Evolutionary conservation across 2,797 vertebrate species (phyloP), one percentile per base, ranked within the genome.

Genomic region (Coluber constrictor): DNA sequence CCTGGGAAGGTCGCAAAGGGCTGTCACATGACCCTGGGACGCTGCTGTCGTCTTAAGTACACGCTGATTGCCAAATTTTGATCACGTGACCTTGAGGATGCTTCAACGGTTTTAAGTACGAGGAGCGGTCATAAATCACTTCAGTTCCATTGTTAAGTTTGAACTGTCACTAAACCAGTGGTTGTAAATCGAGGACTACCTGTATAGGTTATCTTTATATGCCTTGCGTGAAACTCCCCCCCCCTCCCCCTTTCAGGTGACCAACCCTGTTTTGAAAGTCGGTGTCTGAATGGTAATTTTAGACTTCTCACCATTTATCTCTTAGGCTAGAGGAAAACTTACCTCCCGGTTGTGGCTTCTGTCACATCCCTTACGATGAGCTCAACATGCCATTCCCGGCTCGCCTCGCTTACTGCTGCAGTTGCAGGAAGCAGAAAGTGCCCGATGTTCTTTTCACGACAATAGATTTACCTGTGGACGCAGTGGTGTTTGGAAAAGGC

Each of bases 311-410:
- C 9, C 90, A 59, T 94, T 96, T 90, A 95, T 96, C 94, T 60
- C 37, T 91, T 97, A 99, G 99, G 97, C 97, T 98, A 95, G 99
- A 99, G 93, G 99, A 99, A 92, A 96, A 97, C 1, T 98, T 98
- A 54, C 98, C 98, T 83, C 97, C 97, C 5, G 98, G 97, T 95
- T 99, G 99, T 97, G 98, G 98, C 87, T 99, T 99, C 98, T 99
- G 99, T 96, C 99, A 99, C 97, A 99, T 99, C 94, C 99, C 99
- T 0, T 99, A 99, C 12, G 99, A 99, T 96, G 99, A 99, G 96
- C 95, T 99, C 95, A 99, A 99, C 97, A 99, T 99, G 99, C 99
- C 99, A 0, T 99, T 99, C 96, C 99, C 99, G 7, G 99, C 99
- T 92, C 99, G 99, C 95, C 99, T 99, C 95, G 99, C 99, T 0